Evolutionary conservation across 2,888 invertebrate genomes (phyloP).

Genomic region (Octonoba sinensis): DNA sequence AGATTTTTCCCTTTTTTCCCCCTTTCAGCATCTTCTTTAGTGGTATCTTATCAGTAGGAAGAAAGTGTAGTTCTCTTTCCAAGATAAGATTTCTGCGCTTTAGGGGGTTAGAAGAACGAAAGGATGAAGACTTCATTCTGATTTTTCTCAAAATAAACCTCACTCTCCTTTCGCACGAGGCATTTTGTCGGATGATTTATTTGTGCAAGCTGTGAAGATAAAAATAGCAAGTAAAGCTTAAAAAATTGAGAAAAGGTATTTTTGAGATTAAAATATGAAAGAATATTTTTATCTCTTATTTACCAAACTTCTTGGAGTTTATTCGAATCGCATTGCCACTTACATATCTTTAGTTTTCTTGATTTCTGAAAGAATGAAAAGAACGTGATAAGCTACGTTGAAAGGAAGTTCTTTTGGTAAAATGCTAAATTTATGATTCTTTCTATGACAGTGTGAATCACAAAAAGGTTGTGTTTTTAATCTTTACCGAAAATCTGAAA

Average conservation of each 20-base stretch:
- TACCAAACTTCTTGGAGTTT: too few species aligned
- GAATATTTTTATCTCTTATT: too few species aligned
- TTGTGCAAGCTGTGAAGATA: slow-evolving; percentile 46
- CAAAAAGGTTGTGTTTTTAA: too few species aligned
- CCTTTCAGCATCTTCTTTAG: slow-evolving; percentile 31
- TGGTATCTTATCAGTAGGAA: slow-evolving; percentile 47
- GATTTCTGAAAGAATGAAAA: too few species aligned
- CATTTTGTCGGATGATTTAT: slow-evolving; percentile 39
- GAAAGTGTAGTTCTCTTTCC: slow-evolving; percentile 48
- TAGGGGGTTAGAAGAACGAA: not conserved
- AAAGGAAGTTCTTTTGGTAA: too few species aligned
- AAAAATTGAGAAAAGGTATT: slow-evolving; percentile 38
- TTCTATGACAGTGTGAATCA: too few species aligned
- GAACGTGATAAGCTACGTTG: too few species aligned
- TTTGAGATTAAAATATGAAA: slow-evolving; percentile 34
- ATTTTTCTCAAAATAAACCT: slow-evolving; percentile 22
- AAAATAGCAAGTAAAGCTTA: slow-evolving; percentile 7
- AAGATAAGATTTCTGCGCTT: slow-evolving; percentile 56
- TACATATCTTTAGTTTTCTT: too few species aligned
- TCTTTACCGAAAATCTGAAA: too few species aligned
- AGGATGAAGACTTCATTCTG: slow-evolving; percentile 7
- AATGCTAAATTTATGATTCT: too few species aligned
- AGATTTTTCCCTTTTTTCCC: slow-evolving; percentile 29
- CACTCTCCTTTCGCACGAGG: slow-evolving; percentile 14
- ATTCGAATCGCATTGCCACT: too few species aligned